These are phyloP conservation scores for Strix occidentalis DNA, from an alignment of 2,797 vertebrate species.

Conservation along the genomic window DNA sequence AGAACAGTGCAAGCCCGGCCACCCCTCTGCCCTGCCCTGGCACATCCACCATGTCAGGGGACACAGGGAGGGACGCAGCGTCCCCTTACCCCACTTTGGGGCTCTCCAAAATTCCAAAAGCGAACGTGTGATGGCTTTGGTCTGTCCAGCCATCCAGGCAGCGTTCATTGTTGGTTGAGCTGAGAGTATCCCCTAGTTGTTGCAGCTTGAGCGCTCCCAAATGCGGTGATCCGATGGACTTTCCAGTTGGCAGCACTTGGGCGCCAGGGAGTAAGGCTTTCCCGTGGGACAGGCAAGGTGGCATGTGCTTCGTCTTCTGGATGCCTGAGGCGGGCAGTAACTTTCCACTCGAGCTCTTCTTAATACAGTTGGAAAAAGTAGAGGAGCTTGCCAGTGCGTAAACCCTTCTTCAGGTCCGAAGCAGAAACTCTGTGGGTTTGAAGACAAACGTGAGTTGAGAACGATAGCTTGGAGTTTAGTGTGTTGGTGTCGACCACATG, in stretches of 20 bases:
- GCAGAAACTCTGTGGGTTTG: neutral
- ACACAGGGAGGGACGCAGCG: accelerated
- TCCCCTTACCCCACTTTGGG: accelerated
- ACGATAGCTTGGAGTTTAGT: neutral
- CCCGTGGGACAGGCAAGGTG: accelerated
- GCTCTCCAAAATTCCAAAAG: accelerated
- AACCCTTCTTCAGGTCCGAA: neutral
- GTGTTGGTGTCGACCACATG: accelerated
- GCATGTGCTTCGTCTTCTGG: neutral
- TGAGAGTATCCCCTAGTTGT: neutral
- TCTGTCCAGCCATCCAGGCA: neutral
- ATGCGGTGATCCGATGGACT: accelerated
- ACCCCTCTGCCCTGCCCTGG: neutral
- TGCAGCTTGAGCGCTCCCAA: neutral
- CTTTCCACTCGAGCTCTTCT: neutral
- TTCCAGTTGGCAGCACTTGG: neutral
- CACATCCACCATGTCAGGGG: neutral
- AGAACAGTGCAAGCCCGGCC: neutral
- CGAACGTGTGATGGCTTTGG: neutral
- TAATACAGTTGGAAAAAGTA: neutral
- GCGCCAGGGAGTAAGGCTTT: neutral
- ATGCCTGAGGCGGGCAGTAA: neutral
- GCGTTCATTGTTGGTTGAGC: neutral
- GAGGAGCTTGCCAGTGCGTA: neutral
- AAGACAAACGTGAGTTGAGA: neutral